phyloP scores from a whole-genome alignment of 1,140 invertebrate genomes.

The Scylla paramamosain region DNA sequence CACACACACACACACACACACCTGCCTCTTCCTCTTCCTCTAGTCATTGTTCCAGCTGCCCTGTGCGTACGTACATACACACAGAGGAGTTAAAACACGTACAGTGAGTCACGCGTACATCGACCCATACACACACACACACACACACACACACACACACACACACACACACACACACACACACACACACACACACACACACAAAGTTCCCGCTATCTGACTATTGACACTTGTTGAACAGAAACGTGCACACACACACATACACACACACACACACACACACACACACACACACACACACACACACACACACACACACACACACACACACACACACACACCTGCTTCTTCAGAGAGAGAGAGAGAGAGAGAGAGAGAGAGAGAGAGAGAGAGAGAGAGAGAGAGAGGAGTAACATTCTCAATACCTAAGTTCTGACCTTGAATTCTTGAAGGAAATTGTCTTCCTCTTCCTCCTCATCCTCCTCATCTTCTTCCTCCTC shows the following conservation, averaged over 20 bases:
- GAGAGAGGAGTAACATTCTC: background rate
- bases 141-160: constrained; percentile 3
- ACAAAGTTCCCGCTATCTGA: background rate
- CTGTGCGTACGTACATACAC: background rate
- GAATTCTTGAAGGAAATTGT: background rate
- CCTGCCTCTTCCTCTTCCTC: background rate
- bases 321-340: no score
- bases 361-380: constrained; percentile 45
- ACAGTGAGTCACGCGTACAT: background rate
- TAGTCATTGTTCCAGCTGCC: background rate
- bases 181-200: no score
- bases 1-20: constrained; percentile 20
- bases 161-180: no score
- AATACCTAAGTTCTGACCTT: background rate
- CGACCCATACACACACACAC: background rate
- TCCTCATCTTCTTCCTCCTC: background rate
- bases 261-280: constrained; percentile 31
- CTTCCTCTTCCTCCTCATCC: background rate
- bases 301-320: background rate
- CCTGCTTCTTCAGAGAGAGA: no score
- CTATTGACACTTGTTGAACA: constrained; percentile 4
- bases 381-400: constrained; percentile 44
- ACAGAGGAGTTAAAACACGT: background rate
- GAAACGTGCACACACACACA: constrained; percentile 36
- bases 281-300: no score